phyloP scores from a whole-genome alignment of 1,140 invertebrate genomes.

The Sesamia nonagrioides region DNA sequence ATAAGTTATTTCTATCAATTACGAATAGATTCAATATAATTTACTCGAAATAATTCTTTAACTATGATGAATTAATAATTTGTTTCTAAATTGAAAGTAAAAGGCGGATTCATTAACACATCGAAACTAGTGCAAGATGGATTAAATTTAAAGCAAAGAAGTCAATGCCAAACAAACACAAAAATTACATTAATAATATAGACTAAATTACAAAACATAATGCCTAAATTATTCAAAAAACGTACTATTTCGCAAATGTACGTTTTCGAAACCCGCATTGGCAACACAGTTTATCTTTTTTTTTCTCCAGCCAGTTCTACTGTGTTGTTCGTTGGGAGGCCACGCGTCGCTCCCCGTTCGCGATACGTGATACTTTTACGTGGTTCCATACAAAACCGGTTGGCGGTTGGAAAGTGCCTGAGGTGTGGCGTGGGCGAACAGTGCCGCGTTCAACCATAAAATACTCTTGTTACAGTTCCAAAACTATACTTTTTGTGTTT shows the following conservation, averaged over 20 bases:
- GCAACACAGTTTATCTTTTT: constrained; percentile 54
- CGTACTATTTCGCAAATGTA: constrained; percentile 18
- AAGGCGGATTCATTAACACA: neutral
- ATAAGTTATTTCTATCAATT: no score
- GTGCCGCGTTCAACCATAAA: constrained; percentile 62
- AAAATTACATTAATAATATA: neutral
- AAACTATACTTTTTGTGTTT: constrained; percentile 52
- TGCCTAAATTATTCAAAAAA: constrained; percentile 23
- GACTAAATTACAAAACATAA: constrained; percentile 19
- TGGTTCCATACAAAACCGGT: constrained; percentile 61
- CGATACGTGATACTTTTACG: constrained; percentile 61
- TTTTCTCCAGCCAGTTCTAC: constrained; percentile 55
- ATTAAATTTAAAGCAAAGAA: neutral
- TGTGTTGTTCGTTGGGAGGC: constrained; percentile 49
- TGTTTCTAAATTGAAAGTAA: neutral
- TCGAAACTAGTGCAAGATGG: neutral
- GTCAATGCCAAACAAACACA: constrained; percentile 7
- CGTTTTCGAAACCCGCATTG: constrained; percentile 36
- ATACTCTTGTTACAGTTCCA: constrained; percentile 56
- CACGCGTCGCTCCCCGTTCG: constrained; percentile 48
- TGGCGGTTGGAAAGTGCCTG: constrained; percentile 63
- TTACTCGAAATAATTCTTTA: neutral
- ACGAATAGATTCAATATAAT: neutral
- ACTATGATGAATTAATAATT: neutral
- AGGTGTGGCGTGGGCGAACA: constrained; percentile 66